Evolutionary conservation across 2,888 invertebrate genomes (phyloP).

Genomic region (Heliconius ismenius): DNA sequence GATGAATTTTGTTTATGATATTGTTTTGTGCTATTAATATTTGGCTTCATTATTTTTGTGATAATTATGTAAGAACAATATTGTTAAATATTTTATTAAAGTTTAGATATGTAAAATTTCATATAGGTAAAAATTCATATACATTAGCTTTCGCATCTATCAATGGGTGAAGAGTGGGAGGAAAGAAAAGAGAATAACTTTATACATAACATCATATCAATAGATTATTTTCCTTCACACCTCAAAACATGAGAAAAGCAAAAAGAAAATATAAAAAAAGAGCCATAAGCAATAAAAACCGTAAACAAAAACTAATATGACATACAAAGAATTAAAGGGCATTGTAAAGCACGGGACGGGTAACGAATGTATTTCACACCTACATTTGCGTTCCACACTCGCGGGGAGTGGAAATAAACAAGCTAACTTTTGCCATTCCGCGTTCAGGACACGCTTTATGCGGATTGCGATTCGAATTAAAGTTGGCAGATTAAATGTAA

Average conservation of each 20-base stretch:
- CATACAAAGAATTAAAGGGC: constrained; percentile 24
- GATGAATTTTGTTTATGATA: background rate
- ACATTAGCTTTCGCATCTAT: too few species aligned
- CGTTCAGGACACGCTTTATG: constrained; percentile 60
- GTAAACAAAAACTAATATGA: constrained; percentile 26
- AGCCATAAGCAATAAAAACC: background rate
- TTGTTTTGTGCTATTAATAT: background rate
- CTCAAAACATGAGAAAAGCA: background rate
- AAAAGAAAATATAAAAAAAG: background rate
- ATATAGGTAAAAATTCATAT: too few species aligned
- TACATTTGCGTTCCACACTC: constrained; percentile 63
- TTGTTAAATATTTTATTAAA: background rate
- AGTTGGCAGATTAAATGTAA: constrained; percentile 61
- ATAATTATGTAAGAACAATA: background rate
- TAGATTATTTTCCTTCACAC: background rate
- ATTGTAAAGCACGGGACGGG: constrained; percentile 35
- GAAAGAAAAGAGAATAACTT: background rate
- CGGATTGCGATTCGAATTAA: constrained; percentile 58
- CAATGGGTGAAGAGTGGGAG: too few species aligned
- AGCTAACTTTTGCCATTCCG: constrained; percentile 70
- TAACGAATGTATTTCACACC: constrained; percentile 58
- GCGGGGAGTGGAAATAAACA: constrained; percentile 70
- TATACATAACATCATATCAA: background rate
- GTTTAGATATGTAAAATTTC: too few species aligned
- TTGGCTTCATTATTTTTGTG: background rate